Percentiles rank a stretch among this genome's conserved stretches.
phyloP scores from a whole-genome alignment of 2,888 invertebrate species.

The Onchidella celtica region DNA sequence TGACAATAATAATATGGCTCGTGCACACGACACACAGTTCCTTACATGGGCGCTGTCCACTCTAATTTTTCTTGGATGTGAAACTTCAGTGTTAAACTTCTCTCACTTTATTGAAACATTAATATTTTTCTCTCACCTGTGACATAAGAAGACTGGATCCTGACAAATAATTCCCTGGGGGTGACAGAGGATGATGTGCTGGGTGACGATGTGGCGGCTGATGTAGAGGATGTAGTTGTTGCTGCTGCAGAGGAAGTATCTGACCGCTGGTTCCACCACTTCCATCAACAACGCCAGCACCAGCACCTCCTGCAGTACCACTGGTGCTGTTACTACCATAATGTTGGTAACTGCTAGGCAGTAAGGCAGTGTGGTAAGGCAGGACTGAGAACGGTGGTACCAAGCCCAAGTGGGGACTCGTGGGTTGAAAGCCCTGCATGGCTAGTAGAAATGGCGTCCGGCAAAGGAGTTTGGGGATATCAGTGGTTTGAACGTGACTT shows the following conservation, averaged over 20 bases:
- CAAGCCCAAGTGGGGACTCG: not conserved
- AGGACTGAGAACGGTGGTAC: conserved; percentile 24
- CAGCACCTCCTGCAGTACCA: not conserved
- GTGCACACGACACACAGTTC: no score
- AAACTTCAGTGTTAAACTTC: no score
- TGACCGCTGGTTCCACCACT: not conserved
- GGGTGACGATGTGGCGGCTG: conserved; percentile 11
- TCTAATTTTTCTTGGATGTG: no score
- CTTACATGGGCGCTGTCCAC: no score
- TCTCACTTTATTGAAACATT: not conserved
- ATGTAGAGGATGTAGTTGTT: not conserved
- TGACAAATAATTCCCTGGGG: not conserved
- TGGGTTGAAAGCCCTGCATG: conserved; percentile 40
- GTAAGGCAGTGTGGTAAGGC: conserved; percentile 5
- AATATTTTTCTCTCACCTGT: conserved; percentile 20
- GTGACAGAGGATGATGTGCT: not conserved
- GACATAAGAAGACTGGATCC: conserved; percentile 42
- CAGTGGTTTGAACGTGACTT: no score
- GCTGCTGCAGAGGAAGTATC: conserved; percentile 18
- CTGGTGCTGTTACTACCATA: not conserved
- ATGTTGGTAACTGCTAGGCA: conserved; percentile 12
- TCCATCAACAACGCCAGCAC: not conserved
- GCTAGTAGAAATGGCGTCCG: no score
- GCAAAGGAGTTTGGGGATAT: no score
- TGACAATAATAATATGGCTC: no score